Base-by-base conservation (phyloP, 2,797 vertebrate species). In the Notolabrus celidotus region DNA sequence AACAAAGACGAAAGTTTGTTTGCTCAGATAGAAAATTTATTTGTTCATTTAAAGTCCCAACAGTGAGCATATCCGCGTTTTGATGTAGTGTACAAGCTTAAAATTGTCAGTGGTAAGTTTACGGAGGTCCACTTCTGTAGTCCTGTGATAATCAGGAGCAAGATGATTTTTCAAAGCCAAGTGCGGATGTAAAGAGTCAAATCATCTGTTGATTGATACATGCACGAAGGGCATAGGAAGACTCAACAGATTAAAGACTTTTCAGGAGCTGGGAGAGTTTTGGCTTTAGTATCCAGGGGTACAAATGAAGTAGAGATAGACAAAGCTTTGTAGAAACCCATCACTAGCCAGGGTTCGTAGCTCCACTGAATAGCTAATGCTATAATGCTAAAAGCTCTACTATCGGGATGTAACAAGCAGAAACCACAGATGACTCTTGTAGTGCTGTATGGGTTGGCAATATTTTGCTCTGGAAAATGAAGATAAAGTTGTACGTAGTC, bases 71-170 rank as follows among this genome's bases (percentile, higher is more conserved):
- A 23, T 14, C 1, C 3, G 15, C n/a, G 54, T 29, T 49, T 36
- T 20, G 0, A 27, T 22, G 25, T 25, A 33, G 6, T 46, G 29
- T 39, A 34, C 10, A 12, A 53, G 29, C 16, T 10, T 6, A 34
- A n/a, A 34, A 36, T 41, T 14, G 3, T 52, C 33, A 23, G 6
- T 57, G 51, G 4, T 3, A 7, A 4, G 31, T 23, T 66, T 17
- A 50, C 14, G 39, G 12, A 38, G 14, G 19, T 51, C 6, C 16
- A 39, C 7, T 22, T 52, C 55, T 56, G 19, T 50, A 52, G 9
- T 51, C n/a, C 20, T 42, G 23, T 27, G 33, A 46, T 7, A 53
- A 74, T 74, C 34, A 71, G 59, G 78, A 38, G 45, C 7, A 17
- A 12, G 2, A 36, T 6, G 2, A 36, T 36, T 3, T 38, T 23